A percentile compares a stretch with the other conserved stretches of the same genome.
Conservation (phyloP, 2,113 vertebrate genomes). For the Myxocyprinus asiaticus region DNA sequence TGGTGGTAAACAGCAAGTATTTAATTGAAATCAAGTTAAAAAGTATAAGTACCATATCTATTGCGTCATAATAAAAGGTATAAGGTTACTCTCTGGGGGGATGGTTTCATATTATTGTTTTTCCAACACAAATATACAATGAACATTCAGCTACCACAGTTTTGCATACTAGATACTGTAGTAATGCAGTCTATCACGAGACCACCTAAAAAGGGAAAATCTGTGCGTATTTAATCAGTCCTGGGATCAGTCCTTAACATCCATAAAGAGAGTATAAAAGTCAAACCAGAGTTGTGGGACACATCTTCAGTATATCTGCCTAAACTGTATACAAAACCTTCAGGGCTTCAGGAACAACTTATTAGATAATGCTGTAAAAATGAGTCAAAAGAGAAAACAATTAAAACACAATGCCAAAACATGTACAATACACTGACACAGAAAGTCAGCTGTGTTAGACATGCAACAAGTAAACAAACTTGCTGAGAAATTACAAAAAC, state of each 20-base stretch:
- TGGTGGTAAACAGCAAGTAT: constrained; percentile 96
- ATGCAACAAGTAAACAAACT: constrained; percentile 99
- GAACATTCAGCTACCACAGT: constrained; percentile 98
- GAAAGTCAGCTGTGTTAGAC: constrained; percentile 87
- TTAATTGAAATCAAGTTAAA: constrained; percentile 96
- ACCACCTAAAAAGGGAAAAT: constrained; percentile 84
- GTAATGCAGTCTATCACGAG: constrained; percentile 91
- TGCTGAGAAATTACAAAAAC: constrained; percentile 84
- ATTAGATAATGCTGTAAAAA: constrained; percentile 71
- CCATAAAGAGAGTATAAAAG: constrained; percentile 85
- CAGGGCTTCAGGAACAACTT: constrained; percentile 80
- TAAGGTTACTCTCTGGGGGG: constrained; percentile 83
- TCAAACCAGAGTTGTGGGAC: constrained; percentile 67
- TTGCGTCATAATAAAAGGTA: constrained; percentile 93
- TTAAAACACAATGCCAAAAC: constrained; percentile 80
- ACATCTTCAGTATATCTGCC: constrained; percentile 67
- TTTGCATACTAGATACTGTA: constrained; percentile 90
- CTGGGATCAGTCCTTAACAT: constrained; percentile 71
- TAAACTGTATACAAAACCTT: constrained; percentile 86
- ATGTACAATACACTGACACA: constrained; percentile 95
- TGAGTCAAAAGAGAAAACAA: background rate
- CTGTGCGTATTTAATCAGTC: constrained; percentile 47
- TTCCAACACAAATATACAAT: constrained; percentile 96
- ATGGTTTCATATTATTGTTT: constrained; percentile 73
- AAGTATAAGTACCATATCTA: constrained; percentile 96